Base-by-base conservation (phyloP, 2,113 vertebrate genomes). In the Trematomus loennbergii region DNA sequence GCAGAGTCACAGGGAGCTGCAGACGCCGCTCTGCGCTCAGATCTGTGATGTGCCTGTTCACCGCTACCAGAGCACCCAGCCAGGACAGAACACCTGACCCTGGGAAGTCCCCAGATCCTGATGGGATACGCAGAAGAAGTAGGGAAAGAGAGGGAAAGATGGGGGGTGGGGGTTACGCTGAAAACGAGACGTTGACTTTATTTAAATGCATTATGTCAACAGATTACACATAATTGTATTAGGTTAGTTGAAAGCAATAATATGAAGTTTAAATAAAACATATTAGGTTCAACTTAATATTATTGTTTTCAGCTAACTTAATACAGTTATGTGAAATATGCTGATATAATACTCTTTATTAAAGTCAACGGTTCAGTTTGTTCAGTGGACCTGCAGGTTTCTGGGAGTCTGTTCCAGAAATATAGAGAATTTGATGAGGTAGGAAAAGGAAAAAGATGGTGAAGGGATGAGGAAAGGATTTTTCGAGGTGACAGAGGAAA, bases 11-110 rank as follows among this genome's bases (percentile, higher is more conserved):
- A 74, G 52, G 2, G 0, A 20, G 59, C 60, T 55, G 45, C 43
- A 76, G 64, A 71, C 46, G 36, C 63, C 2, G 2, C 13, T 67
- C 61, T 63, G 20, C 53, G 53, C 15, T 64, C 79, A 69, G 78
- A 74, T 72, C 29, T 20, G 77, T 59, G 63, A 18, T 69, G 43
- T 59, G 20, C 40, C 60, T 1, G 5, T 62, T 87, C 59, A 11
- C 57, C 50, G 72, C 20, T 29, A 11, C 12, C 4, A 79, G 22
- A 3, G 12, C 45, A 20, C 11, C 55, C 0, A 1, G 9, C 55
- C 0, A 1, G 9, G 45, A 52, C 8, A 25, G 45, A 76, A 52
- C 45, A 50, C 2, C 72, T 75, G 75, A 82, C 50, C 72, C 59
- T 18, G 16, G n/a, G n/a, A n/a, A n/a, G n/a, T n/a, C n/a, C n/a